phyloP scores from a whole-genome alignment of 2,888 invertebrate genomes.

The Agonum fuliginosum region DNA sequence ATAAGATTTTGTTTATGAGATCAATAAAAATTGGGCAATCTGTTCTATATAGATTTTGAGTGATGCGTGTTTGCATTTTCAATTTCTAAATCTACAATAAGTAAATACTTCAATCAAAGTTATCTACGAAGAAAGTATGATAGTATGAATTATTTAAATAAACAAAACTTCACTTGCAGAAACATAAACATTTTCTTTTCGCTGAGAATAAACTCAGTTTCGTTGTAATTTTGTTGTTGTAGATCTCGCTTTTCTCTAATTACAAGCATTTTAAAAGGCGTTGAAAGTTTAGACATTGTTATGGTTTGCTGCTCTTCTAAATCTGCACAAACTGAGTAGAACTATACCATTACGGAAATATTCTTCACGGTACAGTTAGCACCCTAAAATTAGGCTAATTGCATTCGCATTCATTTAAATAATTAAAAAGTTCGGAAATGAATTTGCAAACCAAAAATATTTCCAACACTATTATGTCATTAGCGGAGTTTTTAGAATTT shows the following conservation, averaged over 20 bases:
- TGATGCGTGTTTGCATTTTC: too few relatives aligned
- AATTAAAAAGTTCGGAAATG: constrained; percentile 16
- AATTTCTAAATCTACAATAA: too few relatives aligned
- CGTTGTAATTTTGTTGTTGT: neutral
- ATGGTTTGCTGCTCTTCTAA: constrained; percentile 23
- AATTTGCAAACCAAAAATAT: constrained; percentile 25
- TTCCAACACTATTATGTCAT: neutral
- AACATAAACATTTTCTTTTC: neutral
- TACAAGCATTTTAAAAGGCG: neutral
- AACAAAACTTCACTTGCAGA: too few relatives aligned
- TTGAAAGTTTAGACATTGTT: neutral
- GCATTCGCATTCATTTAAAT: neutral
- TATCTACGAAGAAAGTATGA: too few relatives aligned
- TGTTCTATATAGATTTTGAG: too few relatives aligned
- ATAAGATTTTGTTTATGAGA: too few relatives aligned
- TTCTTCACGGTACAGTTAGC: constrained; percentile 25
- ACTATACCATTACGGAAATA: constrained; percentile 5
- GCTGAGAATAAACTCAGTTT: too few relatives aligned
- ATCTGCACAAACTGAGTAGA: constrained; percentile 21
- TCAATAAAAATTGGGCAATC: too few relatives aligned
- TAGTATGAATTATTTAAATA: too few relatives aligned
- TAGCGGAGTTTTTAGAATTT: too few relatives aligned
- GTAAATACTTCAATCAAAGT: too few relatives aligned
- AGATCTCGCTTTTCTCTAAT: constrained; percentile 1
- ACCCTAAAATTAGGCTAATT: constrained; percentile 11